Base-by-base conservation (phyloP, 2,113 vertebrate genomes). In the Callorhinus ursinus region DNA sequence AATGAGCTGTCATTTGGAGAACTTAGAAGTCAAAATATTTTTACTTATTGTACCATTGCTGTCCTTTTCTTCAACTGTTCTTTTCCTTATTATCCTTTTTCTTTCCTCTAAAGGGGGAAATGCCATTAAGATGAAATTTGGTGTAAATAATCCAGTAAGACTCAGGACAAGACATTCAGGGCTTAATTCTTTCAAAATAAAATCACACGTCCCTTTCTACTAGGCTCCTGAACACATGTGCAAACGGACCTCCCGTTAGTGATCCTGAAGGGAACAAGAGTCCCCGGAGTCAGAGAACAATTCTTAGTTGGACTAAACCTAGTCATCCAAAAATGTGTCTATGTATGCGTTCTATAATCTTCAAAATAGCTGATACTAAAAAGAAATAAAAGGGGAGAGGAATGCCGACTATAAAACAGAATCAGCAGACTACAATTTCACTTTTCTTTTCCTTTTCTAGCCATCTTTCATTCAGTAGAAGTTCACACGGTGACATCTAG, bases 401-500 rank as follows among this genome's bases (percentile, higher is more conserved):
- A 39, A 94, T 2, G 8, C 71, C 88, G 16, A 97, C 16, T 83
- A 24, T 69, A 79, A 63, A 51, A 69, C 1, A 26, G 1, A 77
- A 16, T 80, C 39, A 12, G 14, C 28, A 24, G 28, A 67, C 88
- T 77, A 57, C 90, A 93, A 88, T 46, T 7, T 57, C 46, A 57
- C 8, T n/a, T 93, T 33, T 93, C 61, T 83, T 65, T 96, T 63
- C 67, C 36, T 83, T 76, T 77, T 87, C 77, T 90, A 59, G 15
- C 10, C 81, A 7, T 21, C n/a, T 93, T 91, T 86, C 87, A 42
- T 57, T 96, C 71, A 42, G 83, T 93, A 19, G 39, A 95, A 99
- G 94, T 84, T 97, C 98, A 39, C 2, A 98, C 93, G 95, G 97
- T 98, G 98, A 98, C 98, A 98, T 53, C 97, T 98, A 98, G 96